Evolutionary conservation across 1,140 invertebrate species (phyloP), one percentile per base, ranked within the genome.

Genomic region (Paracyclopina nana): DNA sequence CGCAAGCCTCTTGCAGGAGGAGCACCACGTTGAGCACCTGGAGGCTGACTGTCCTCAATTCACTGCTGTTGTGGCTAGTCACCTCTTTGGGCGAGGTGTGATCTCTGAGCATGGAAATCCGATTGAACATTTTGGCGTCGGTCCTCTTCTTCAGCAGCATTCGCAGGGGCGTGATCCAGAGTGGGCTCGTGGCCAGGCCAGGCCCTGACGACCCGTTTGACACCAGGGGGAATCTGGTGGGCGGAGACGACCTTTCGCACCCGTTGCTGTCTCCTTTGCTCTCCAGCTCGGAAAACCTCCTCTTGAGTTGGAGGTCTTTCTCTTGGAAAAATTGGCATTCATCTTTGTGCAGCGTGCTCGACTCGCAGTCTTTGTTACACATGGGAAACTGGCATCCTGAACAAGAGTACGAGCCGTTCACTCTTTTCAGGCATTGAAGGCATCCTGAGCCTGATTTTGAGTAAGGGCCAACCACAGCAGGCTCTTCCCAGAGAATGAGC

Each of bases 391-490:
- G 12, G 28, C 50, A 52, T 44, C 27, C n/a, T 11, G 16, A n/a
- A 29, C 50, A 52, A 2, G 1, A 11, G 12, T 43, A 43, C 4
- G 18, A 4, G 9, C 38, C 25, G 40, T 42, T 38, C 18, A 52
- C 28, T 4, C 14, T n/a, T 22, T 38, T 43, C 18, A 52, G 43
- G 38, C 50, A 52, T 18, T 52, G 31, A 9, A 52, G 26, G 22
- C 50, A 52, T 12, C 31, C 50, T 2, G 50, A 9, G 24, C 11
- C n/a, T 5, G n/a, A 28, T 22, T 52, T 52, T n/a, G 50, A 14
- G 50, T 52, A 52, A 2, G 50, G 50, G 11, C 50, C 50, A 24
- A 40, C 41, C 11, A 40, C 50, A 25, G 50, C 50, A 2, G 50
- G 31, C 38, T 52, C 20, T 29, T 52, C 50, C 16, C 50, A 26